phyloP scores from a whole-genome alignment of 2,797 vertebrate species.

The Atherinosoma microstoma region DNA sequence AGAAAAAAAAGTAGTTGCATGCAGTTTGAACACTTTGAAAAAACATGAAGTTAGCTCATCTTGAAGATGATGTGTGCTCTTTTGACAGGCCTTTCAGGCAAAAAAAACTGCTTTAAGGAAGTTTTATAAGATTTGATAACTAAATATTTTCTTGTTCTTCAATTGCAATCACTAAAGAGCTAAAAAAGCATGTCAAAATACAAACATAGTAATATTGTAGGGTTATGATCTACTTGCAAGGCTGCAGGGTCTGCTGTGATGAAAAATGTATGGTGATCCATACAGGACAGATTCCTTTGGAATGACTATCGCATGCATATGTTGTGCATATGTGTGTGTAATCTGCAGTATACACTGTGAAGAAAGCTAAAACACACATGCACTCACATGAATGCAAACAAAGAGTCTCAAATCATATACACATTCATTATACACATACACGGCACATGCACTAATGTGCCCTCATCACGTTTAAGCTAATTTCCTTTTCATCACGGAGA shows the following conservation, averaged over 20 bases:
- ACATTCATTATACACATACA: constrained; percentile 62
- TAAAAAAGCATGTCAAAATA: constrained; percentile 5
- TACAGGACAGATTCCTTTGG: constrained; percentile 59
- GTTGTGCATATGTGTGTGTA: constrained; percentile 50
- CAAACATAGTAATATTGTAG: not conserved
- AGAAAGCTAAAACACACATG: constrained; percentile 35
- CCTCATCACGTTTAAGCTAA: constrained; percentile 84
- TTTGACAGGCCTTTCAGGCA: constrained; percentile 48
- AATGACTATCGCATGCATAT: constrained; percentile 51
- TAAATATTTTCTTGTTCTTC: not conserved
- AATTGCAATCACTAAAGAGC: not conserved
- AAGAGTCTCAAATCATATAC: constrained; percentile 35
- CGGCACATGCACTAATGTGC: constrained; percentile 74
- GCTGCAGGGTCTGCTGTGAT: constrained; percentile 9
- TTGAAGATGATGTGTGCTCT: constrained; percentile 69
- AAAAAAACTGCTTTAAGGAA: constrained; percentile 35
- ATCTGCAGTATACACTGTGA: constrained; percentile 22
- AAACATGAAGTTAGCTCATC: constrained; percentile 75
- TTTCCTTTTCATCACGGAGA: constrained; percentile 85
- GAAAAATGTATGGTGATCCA: constrained; percentile 53
- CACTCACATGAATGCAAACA: constrained; percentile 43
- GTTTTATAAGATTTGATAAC: constrained; percentile 5
- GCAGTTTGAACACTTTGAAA: constrained; percentile 76
- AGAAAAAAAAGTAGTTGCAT: constrained; percentile 53
- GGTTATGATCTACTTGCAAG: constrained; percentile 11